Percentiles rank a stretch among this genome's conserved stretches.
Conservation (phyloP, 2,888 invertebrate genomes). For the Hirtodrosophila cameraria region DNA sequence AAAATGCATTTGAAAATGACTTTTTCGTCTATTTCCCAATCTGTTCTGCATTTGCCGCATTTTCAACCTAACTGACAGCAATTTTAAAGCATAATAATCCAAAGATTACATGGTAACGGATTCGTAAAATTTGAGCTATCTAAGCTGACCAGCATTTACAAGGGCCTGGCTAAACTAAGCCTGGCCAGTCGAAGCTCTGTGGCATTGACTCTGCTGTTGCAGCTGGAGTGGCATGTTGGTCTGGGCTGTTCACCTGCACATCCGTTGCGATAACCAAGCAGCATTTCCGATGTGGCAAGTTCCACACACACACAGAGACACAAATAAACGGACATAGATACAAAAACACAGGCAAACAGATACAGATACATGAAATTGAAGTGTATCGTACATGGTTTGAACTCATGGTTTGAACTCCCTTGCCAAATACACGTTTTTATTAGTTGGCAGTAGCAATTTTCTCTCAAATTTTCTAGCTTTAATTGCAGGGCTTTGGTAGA, state of each 20-base stretch:
- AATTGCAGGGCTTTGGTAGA: neutral
- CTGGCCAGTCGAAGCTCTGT: too few relatives aligned
- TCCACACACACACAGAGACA: slow-evolving; percentile 29
- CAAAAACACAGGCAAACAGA: neutral
- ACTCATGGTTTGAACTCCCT: too few relatives aligned
- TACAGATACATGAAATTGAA: neutral
- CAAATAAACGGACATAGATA: slow-evolving; percentile 6
- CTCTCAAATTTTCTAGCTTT: neutral
- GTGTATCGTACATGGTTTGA: too few relatives aligned
- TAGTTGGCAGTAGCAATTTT: too few relatives aligned
- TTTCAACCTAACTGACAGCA: slow-evolving; percentile 1
- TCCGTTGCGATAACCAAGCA: slow-evolving; percentile 39
- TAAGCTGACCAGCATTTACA: slow-evolving; percentile 32
- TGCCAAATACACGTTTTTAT: neutral
- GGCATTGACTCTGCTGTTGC: slow-evolving; percentile 25
- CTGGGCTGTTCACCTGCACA: slow-evolving; percentile 19
- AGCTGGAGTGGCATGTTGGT: slow-evolving; percentile 1
- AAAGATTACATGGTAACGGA: slow-evolving; percentile 3
- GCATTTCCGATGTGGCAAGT: slow-evolving; percentile 41
- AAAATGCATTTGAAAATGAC: neutral
- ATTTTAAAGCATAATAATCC: slow-evolving; percentile 17
- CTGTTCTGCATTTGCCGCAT: neutral
- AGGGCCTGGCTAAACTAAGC: slow-evolving; percentile 2
- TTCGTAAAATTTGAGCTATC: slow-evolving; percentile 24
- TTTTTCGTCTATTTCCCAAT: too few relatives aligned